Percentiles rank a stretch among this genome's conserved stretches.
Conservation (phyloP, 2,888 invertebrate species). For the Spodoptera picta region DNA sequence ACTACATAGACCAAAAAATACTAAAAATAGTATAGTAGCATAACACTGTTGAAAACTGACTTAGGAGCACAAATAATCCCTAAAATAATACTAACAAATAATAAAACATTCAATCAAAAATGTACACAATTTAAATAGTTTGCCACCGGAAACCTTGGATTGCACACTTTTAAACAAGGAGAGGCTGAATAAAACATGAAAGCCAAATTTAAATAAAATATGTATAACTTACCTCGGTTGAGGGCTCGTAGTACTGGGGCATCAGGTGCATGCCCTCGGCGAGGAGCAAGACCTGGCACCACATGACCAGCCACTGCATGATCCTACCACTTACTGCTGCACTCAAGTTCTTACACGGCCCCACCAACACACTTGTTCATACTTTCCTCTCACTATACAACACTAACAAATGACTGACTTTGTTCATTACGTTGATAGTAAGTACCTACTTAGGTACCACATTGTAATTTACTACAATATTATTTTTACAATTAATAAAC, state of each 20-base stretch:
- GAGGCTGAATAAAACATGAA: not conserved
- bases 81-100: too few relatives aligned
- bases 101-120: too few relatives aligned
- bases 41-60: too few relatives aligned
- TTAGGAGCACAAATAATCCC: too few relatives aligned
- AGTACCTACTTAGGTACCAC: not conserved
- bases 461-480: too few relatives aligned
- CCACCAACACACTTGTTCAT: conserved; percentile 31
- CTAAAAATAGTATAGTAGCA: too few relatives aligned
- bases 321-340: conserved; percentile 61
- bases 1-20: too few relatives aligned
- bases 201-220: too few relatives aligned
- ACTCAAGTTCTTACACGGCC: conserved; percentile 23
- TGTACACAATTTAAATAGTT: too few relatives aligned
- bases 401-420: conserved; percentile 4
- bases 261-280: conserved; percentile 68
- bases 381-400: conserved; percentile 34
- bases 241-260: conserved; percentile 58
- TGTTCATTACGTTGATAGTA: conserved; percentile 4
- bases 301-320: conserved; percentile 77
- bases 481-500: too few relatives aligned
- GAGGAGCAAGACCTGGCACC: conserved; percentile 67
- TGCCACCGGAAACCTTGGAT: not conserved
- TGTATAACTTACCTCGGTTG: conserved; percentile 60
- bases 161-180: not conserved